Evolutionary conservation across 1,140 invertebrate genomes (phyloP).

Genomic region (Zaprionus lachaisei): DNA sequence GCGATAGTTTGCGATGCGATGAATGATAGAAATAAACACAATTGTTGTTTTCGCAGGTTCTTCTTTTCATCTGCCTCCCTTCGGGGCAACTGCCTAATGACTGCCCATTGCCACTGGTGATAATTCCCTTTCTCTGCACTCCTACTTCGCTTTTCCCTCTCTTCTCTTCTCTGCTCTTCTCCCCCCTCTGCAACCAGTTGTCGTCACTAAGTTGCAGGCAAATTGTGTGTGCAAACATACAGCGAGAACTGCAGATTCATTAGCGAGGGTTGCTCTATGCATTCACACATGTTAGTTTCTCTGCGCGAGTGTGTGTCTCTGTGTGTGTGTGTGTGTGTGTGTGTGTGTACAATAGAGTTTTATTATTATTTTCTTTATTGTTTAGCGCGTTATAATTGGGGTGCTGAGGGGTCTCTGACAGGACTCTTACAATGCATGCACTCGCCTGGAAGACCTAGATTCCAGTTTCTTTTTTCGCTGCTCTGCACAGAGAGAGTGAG

Average conservation of each 20-base stretch:
- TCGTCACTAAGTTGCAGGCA: background rate
- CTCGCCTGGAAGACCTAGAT: slow-evolving; percentile 59
- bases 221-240: slow-evolving; percentile 36
- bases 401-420: slow-evolving; percentile 43
- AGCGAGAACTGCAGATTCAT: slow-evolving; percentile 51
- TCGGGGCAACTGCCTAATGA: slow-evolving; percentile 20
- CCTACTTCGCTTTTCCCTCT: background rate
- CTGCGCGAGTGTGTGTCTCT: slow-evolving; percentile 7
- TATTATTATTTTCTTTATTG: slow-evolving; percentile 83
- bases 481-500: background rate
- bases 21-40: slow-evolving; percentile 28
- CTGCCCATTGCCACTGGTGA: slow-evolving; percentile 52
- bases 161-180: background rate
- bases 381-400: slow-evolving; percentile 80
- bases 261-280: slow-evolving; percentile 62
- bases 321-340: slow-evolving; percentile 11
- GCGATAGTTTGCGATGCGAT: slow-evolving; percentile 7
- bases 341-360: slow-evolving; percentile 62
- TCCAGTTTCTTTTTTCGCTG: slow-evolving; percentile 28
- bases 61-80: background rate
- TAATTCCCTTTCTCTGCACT: slow-evolving; percentile 14
- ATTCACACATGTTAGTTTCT: slow-evolving; percentile 28
- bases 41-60: slow-evolving; percentile 39
- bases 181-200: background rate
- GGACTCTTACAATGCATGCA: slow-evolving; percentile 54